Evolutionary conservation across 2,888 invertebrate genomes (phyloP).

Genomic region (Clistopyga incitator): DNA sequence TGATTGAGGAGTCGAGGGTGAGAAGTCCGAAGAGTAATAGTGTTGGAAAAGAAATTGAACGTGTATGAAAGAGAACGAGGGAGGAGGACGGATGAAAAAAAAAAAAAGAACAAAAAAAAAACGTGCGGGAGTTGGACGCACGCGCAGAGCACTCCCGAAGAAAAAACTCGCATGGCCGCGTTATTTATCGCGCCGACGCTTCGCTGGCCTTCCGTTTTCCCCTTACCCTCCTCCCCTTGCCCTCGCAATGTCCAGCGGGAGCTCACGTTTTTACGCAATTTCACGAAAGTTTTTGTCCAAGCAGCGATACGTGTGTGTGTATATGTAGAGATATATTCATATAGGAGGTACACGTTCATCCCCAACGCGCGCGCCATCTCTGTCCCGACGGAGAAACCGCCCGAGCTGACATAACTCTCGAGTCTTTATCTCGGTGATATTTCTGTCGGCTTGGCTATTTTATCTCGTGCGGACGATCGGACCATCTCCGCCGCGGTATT

Average conservation of each 20-base stretch:
- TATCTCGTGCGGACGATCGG: constrained; percentile 68
- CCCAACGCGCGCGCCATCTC: constrained; percentile 53
- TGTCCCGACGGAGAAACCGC: constrained; percentile 39
- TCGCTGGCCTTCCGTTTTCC: constrained; percentile 44
- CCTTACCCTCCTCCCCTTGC: background rate
- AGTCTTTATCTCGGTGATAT: constrained; percentile 75
- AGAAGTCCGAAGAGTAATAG: constrained; percentile 35
- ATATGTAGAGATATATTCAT: background rate
- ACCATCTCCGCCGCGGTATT: constrained; percentile 60
- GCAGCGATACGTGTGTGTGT: background rate
- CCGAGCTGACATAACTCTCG: constrained; percentile 72
- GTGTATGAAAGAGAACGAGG: constrained; percentile 5
- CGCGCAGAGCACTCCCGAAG: constrained; percentile 51
- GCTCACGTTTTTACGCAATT: constrained; percentile 70
- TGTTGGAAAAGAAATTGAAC: constrained; percentile 33
- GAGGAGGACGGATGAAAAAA: background rate
- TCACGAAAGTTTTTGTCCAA: constrained; percentile 70
- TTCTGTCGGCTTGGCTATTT: constrained; percentile 74
- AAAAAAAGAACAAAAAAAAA: constrained; percentile 39
- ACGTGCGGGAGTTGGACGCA: constrained; percentile 54
- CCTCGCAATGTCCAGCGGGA: constrained; percentile 40
- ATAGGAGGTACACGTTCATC: constrained; percentile 34
- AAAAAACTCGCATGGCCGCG: constrained; percentile 66
- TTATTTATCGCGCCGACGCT: constrained; percentile 67
- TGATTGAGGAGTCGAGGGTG: constrained; percentile 43